Base-by-base conservation (phyloP, 2,113 vertebrate genomes). In the Erythrocercus mccallii region DNA sequence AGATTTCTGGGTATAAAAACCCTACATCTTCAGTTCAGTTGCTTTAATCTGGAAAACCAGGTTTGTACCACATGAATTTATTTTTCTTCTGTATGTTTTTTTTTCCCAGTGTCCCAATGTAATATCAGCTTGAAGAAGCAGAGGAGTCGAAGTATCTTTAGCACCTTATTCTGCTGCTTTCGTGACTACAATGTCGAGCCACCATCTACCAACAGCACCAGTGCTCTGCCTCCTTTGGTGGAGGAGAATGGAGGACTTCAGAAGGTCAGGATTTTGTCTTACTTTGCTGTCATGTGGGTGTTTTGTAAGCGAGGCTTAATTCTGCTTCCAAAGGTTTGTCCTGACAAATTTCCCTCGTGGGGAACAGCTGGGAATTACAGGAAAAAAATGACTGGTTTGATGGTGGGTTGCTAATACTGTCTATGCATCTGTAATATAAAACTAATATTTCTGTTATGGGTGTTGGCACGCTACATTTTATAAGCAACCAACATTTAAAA, bases 121-220 rank as follows among this genome's bases (percentile, higher is more conserved):
- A 97, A 95, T 93, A 94, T 98, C 98, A 99, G 98, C 98, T 95
- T 99, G 94, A 99, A 99, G 98, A 99, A 99, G 97, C 99, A 99
- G 92, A 98, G 99, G 57, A 99, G 98, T 97, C 97, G 99, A 69
- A 99, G 99, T 97, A 99, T 99, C 97, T 99, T 99, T 96, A 99
- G 99, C 97, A 99, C 99, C 64, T 99, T 99, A 98, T 99, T 99
- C 98, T 99, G 99, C 98, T 99, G 99, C 97, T 99, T 99, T 98
- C 99, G 99, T 68, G 98, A 99, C 97, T 99, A 99, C 97, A 98
- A 99, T 98, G 99, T 98, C 94, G 99, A 99, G 72, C 97, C 98
- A 51, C 98, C 99, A 15, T 96, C 98, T 42, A 98, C 98, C 98
- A 98, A 98, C 95, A 99, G 98, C 98, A 98, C 97, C 81, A 97